Evolutionary conservation across 2,113 vertebrate genomes (phyloP), one percentile per base, ranked within the genome.

Genomic region (Dinomys branickii): DNA sequence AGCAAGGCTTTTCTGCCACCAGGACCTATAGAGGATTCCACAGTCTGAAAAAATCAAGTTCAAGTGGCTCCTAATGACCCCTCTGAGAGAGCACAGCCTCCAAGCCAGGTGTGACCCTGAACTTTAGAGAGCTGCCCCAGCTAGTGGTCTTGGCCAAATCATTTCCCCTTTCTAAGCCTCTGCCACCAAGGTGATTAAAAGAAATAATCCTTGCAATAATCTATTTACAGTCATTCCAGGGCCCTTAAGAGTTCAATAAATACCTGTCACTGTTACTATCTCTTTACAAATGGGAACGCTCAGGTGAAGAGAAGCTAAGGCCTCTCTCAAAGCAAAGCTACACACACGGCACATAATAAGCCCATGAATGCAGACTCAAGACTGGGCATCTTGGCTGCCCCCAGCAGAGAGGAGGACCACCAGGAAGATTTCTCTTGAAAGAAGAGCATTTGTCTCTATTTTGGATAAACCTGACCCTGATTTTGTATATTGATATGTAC

Each of bases 281-380:
- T 17, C 35, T 94, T n/a, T 67, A 47, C n/a, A 90, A 77, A 58
- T 69, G 71, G 82, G 24, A 69, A 83, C 3, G 13, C 0, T 0
- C 0, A 56, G 13, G 44, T 11, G 22, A 78, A 65, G 41, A 54
- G 14, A 91, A 22, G 69, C 35, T 16, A 22, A 85, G 17, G 33
- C 4, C 44, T 19, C 44, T 2, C n/a, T 47, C 2, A 59, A 69
- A 88, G 19, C 69, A 73, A 22, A 95, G 71, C 28, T 81, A 82
- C 33, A 22, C 1, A 41, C 24, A n/a, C 12, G 1, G 1, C 14
- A 44, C 47, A 44, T 7, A 2, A 6, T n/a, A 0, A 9, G 5
- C 4, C 26, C 73, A 20, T 26, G 6, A 3, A 50, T 6, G 12
- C 1, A 75, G 71, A 19, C 30, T 61, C 65, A n/a, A n/a, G 52